Base-by-base conservation (phyloP, 1,140 invertebrate species). In the Drosophila tani region DNA sequence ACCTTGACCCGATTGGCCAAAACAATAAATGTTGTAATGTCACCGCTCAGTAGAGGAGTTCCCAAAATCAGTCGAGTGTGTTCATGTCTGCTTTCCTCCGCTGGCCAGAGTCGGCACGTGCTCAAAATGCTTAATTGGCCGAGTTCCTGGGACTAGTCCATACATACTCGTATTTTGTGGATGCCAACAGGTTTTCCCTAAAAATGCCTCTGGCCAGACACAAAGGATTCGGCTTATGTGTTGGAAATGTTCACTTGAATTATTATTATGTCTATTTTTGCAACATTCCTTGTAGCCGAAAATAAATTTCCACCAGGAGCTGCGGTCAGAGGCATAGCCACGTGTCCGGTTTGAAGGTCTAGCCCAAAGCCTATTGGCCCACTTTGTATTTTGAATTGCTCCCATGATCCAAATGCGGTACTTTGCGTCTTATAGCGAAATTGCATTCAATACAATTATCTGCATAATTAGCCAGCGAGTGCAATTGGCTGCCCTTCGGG, bases 401-500 rank as follows among this genome's bases (percentile, higher is more conserved):
- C 15, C 12, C 47, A 74, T 29, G 9, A 55, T 21, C n/a, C 55
- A 53, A 62, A 40, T 51, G 17, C 9, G 56, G 68, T 49, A 47
- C 47, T 74, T 74, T 74, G 5, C 47, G n/a, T 43, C 40, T 41
- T 12, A 57, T 55, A 75, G 53, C 60, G 40, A 63, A 62, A 65
- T 62, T 65, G 76, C 62, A 70, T 47, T 79, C 49, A 51, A 62
- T 49, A 81, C 41, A 55, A 57, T 68, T 74, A 59, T 76, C 21
- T 77, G 68, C 64, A 69, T 66, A 73, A 77, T 83, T 65, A 81
- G 46, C 29, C 35, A 50, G 17, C 43, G 14, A 21, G 56, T 56
- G 70, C 67, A 60, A 19, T 81, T 87, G 76, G 73, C 64, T 87
- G 83, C 83, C 83, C 83, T 88, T 87, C 84, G 83, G 83, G 83